phyloP scores from a whole-genome alignment of 2,797 vertebrate species.

The Intellagama lesueurii region DNA sequence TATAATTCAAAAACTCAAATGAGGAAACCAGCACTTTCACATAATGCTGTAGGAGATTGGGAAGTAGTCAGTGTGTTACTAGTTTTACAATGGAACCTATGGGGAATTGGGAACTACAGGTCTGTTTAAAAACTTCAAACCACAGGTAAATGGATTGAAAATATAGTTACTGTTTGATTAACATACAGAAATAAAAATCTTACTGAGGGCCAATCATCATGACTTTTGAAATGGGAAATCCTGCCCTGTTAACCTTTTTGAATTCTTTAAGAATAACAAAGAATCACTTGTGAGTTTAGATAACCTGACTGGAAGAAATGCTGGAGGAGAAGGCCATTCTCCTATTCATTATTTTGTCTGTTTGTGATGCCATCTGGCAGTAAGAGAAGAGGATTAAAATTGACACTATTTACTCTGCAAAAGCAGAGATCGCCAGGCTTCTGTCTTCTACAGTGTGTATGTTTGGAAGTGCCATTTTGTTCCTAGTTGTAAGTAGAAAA shows the following conservation, averaged over 20 bases:
- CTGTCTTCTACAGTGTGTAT: not conserved
- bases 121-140: not conserved
- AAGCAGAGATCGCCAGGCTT: not conserved
- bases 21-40: not conserved
- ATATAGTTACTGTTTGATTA: not conserved
- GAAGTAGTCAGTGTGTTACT: not conserved
- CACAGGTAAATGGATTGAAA: not conserved
- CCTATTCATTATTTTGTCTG: not conserved
- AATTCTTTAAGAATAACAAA: not conserved
- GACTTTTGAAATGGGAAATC: not conserved
- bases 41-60: not conserved
- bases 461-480: conserved; percentile 4
- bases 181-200: not conserved
- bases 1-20: not conserved
- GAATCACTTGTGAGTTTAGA: not conserved
- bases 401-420: not conserved
- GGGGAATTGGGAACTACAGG: not conserved
- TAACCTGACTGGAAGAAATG: not conserved
- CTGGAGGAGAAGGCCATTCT: not conserved
- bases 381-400: not conserved
- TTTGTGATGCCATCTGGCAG: not conserved
- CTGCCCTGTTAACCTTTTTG: not conserved
- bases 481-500: not conserved
- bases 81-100: not conserved
- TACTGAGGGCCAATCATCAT: not conserved